phyloP scores from a whole-genome alignment of 2,888 invertebrate genomes.

The Apodemia mormo region DNA sequence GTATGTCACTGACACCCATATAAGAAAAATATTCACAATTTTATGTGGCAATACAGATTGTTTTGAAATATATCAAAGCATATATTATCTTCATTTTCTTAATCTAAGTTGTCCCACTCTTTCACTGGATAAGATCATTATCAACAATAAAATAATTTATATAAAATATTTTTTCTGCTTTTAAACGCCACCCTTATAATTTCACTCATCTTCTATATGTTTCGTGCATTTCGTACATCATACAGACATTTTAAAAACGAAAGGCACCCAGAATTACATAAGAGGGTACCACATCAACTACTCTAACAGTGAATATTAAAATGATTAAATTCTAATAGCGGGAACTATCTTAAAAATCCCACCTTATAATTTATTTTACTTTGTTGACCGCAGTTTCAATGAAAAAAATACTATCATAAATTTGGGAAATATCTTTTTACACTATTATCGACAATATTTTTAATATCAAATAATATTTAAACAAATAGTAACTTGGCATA shows the following conservation, averaged over 20 bases:
- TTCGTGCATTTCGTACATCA: constrained; percentile 94
- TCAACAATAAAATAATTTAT: constrained; percentile 75
- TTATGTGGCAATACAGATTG: constrained; percentile 82
- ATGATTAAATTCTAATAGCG: constrained; percentile 73
- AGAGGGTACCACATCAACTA: constrained; percentile 79
- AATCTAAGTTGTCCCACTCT: constrained; percentile 74
- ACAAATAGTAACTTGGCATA: constrained; percentile 1
- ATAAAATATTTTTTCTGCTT: constrained; percentile 70
- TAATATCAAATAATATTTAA: constrained; percentile 11
- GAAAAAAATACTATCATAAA: constrained; percentile 13
- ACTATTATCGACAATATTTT: constrained; percentile 13
- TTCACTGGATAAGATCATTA: constrained; percentile 71
- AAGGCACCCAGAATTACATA: constrained; percentile 80
- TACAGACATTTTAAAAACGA: constrained; percentile 84
- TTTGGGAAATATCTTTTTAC: constrained; percentile 17
- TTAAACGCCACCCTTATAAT: constrained; percentile 60
- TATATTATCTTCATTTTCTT: constrained; percentile 62
- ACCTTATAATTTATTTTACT: constrained; percentile 55
- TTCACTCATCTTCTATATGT: constrained; percentile 90
- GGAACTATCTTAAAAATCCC: constrained; percentile 51
- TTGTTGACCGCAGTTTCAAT: constrained; percentile 51
- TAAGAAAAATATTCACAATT: constrained; percentile 81
- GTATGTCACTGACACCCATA: constrained; percentile 77
- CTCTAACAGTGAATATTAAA: constrained; percentile 71
- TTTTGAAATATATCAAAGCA: constrained; percentile 73